Conservation (phyloP, 2,113 vertebrate species). For the Nothobranchius kuhntae region DNA sequence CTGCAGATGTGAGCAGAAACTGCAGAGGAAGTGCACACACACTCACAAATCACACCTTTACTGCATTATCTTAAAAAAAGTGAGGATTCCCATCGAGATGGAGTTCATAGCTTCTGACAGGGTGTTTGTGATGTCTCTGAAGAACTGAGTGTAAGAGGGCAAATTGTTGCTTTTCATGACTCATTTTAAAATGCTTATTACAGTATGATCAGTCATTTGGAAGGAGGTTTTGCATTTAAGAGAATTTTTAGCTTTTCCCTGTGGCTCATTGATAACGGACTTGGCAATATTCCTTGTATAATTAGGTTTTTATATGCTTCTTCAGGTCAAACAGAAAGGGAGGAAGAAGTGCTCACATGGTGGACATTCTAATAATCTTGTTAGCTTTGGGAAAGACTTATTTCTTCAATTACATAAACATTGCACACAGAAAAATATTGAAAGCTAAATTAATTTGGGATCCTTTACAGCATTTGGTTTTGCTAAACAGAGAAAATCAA, state of each 20-base stretch:
- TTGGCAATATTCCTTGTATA: conserved; percentile 40
- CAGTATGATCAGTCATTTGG: conserved; percentile 31
- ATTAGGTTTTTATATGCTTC: conserved; percentile 37
- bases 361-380: conserved; percentile 10
- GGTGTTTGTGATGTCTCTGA: conserved; percentile 18
- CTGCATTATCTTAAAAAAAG: conserved; percentile 43
- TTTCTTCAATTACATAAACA: conserved; percentile 3
- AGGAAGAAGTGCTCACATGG: conserved; percentile 7
- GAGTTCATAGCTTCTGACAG: conserved; percentile 28
- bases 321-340: conserved; percentile 29
- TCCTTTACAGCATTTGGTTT: neutral
- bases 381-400: conserved; percentile 19
- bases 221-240: conserved; percentile 39
- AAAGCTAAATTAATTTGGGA: neutral
- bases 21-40: conserved; percentile 44
- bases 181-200: conserved; percentile 44
- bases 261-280: conserved; percentile 38
- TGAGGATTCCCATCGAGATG: conserved; percentile 12
- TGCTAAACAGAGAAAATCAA: neutral
- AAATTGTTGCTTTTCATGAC: conserved; percentile 17
- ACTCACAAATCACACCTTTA: conserved; percentile 23
- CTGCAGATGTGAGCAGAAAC: conserved; percentile 67
- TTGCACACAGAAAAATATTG: conserved; percentile 6
- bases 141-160: conserved; percentile 15
- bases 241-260: conserved; percentile 31